Conservation (phyloP, 2,113 vertebrate species). For the Eulacestoma nigropectus region DNA sequence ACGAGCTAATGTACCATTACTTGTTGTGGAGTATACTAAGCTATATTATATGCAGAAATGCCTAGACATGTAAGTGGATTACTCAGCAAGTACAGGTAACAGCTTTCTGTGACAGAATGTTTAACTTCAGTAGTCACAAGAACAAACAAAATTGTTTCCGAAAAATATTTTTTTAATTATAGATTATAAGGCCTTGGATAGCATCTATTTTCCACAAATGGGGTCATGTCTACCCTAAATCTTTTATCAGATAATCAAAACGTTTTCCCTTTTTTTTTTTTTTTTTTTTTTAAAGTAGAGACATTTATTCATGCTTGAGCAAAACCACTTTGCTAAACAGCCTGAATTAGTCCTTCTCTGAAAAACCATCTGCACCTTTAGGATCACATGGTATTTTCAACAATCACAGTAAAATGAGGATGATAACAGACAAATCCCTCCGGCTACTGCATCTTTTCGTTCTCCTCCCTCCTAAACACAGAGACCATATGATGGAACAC, state of each 20-base stretch:
- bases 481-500: slow-evolving; percentile 51
- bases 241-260: slow-evolving; percentile 20
- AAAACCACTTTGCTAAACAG: slow-evolving; percentile 38
- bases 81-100: neutral
- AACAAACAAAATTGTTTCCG: neutral
- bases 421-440: slow-evolving; percentile 51
- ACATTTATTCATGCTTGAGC: neutral
- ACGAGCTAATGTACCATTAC: neutral
- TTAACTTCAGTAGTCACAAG: neutral
- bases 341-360: slow-evolving; percentile 53
- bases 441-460: slow-evolving; percentile 34
- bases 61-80: neutral
- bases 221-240: neutral
- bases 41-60: neutral
- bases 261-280: neutral
- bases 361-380: slow-evolving; percentile 35
- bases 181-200: neutral
- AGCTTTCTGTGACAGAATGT: slow-evolving; percentile 17
- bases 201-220: neutral
- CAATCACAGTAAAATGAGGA: slow-evolving; percentile 47
- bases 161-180: neutral
- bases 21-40: neutral
- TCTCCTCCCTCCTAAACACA: slow-evolving; percentile 39
- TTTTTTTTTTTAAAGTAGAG: neutral
- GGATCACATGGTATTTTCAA: slow-evolving; percentile 34